These are phyloP conservation scores for Matsumyia berberina DNA, from an alignment of 2,888 invertebrate species.

Conservation along the genomic window DNA sequence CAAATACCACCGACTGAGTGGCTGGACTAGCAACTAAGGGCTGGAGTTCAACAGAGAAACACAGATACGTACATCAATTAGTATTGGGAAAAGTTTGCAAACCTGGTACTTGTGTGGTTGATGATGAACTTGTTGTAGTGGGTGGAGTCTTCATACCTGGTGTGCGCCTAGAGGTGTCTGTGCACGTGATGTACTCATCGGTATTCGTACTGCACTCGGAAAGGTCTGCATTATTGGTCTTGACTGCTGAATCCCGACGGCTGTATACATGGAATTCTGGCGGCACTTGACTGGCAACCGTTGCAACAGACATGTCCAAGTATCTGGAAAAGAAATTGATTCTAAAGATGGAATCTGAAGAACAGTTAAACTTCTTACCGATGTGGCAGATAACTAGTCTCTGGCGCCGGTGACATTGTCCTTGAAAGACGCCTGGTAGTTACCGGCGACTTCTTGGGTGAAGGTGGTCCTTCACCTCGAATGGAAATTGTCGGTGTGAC, in stretches of 20 bases:
- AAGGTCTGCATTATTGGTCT: slow-evolving; percentile 89
- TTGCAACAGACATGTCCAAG: slow-evolving; percentile 47
- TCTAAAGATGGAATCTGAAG: not conserved
- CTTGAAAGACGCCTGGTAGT: slow-evolving; percentile 51
- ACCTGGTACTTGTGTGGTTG: slow-evolving; percentile 85
- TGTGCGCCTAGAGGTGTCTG: slow-evolving; percentile 88
- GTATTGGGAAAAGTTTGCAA: slow-evolving; percentile 79
- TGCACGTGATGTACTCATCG: slow-evolving; percentile 95
- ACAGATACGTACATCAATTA: slow-evolving; percentile 65
- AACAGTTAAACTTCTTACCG: slow-evolving; percentile 39
- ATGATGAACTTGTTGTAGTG: slow-evolving; percentile 84
- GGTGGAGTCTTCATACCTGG: slow-evolving; percentile 85
- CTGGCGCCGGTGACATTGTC: slow-evolving; percentile 47
- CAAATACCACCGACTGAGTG: slow-evolving; percentile 79
- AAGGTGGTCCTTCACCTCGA: slow-evolving; percentile 38
- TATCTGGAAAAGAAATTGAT: slow-evolving; percentile 22
- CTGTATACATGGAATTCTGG: slow-evolving; percentile 83
- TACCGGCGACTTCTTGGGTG: slow-evolving; percentile 45
- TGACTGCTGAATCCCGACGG: slow-evolving; percentile 88
- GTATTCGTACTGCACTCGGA: slow-evolving; percentile 94
- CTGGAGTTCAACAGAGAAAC: slow-evolving; percentile 68
- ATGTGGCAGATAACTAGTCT: slow-evolving; percentile 37
- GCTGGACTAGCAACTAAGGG: slow-evolving; percentile 61
- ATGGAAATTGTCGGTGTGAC: slow-evolving; percentile 85
- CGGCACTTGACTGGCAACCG: slow-evolving; percentile 48